Base-by-base conservation (phyloP, 2,888 invertebrate genomes). In the Tachina lurida region DNA sequence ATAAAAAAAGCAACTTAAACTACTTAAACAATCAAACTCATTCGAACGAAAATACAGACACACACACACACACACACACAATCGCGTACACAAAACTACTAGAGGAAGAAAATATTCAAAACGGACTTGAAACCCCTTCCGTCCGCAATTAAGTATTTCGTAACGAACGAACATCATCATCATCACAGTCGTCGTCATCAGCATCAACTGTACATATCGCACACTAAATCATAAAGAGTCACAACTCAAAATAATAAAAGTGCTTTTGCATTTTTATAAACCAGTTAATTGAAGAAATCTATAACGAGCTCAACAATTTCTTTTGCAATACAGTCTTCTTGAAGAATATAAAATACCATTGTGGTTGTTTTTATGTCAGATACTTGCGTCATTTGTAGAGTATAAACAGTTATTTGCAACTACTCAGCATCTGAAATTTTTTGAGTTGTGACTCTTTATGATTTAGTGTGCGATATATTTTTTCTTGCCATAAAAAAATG, bases 1-100 rank as follows among this genome's bases (percentile, higher is more conserved):
- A 86, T 86, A 71, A 83, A 83, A 82, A 79, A 60, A 22, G 19
- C 45, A 71, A 80, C 19, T 54, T 74, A 49, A 73, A 74, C 67
- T 43, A 62, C 70, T 70, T 78, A 78, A 81, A 60, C 67, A 67
- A 81, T 80, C 77, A 70, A 56, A 78, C 31, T 43, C 56, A 68
- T 22, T 49, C 19, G 31, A 3, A 31, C 4, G 31, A 31, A 31
- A 4, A 31, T 22, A 22, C 22, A 31, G 0, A 31, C 4, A 31
- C 31, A 68, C 22, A 31, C 2, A 31, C 4, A 31, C 31, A 68
- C n/a, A 71, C 15, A 17, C 13, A 43, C 19, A 12, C 41, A 19
- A 15, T 43, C 0, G 74, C n/a, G 43, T 7, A 71, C 19, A 17
- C 22, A 65, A 12, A 52, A 8, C 13, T 70, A 19, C 9, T 45